phyloP scores from a whole-genome alignment of 2,113 vertebrate species.

The Halcyon senegalensis region DNA sequence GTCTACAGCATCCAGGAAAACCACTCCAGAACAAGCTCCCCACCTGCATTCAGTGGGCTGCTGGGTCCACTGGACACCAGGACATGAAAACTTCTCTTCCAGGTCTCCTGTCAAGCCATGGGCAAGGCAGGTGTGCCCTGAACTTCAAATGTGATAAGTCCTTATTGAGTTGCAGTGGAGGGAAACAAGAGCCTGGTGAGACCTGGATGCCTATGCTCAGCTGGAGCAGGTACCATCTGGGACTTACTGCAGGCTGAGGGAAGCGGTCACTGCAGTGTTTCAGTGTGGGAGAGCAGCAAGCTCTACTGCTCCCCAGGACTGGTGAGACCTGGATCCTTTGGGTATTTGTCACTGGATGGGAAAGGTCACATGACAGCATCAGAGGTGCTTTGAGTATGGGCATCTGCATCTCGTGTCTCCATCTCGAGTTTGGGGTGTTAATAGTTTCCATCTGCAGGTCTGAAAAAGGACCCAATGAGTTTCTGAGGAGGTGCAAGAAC shows the following conservation, averaged over 20 bases:
- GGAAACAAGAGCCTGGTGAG: background rate
- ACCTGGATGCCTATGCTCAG: accelerated
- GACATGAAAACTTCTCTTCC: background rate
- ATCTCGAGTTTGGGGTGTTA: accelerated
- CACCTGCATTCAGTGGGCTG: background rate
- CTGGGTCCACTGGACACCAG: background rate
- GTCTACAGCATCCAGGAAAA: background rate
- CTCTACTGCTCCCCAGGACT: background rate
- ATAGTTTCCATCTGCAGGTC: background rate
- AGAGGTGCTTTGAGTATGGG: background rate
- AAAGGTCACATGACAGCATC: background rate
- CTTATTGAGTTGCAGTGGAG: background rate
- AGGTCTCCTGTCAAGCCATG: background rate
- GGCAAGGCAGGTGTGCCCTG: background rate
- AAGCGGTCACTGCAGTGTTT: background rate
- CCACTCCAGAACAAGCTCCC: background rate
- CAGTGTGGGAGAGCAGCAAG: background rate
- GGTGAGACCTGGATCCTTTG: background rate
- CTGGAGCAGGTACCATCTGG: background rate
- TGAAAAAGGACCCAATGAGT: background rate
- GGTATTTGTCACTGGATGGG: background rate
- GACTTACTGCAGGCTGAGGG: background rate
- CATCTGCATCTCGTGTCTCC: background rate
- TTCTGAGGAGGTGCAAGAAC: background rate
- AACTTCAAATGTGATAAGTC: background rate